Base-by-base conservation (phyloP, 2,888 invertebrate species). In the Andrena fulva region DNA sequence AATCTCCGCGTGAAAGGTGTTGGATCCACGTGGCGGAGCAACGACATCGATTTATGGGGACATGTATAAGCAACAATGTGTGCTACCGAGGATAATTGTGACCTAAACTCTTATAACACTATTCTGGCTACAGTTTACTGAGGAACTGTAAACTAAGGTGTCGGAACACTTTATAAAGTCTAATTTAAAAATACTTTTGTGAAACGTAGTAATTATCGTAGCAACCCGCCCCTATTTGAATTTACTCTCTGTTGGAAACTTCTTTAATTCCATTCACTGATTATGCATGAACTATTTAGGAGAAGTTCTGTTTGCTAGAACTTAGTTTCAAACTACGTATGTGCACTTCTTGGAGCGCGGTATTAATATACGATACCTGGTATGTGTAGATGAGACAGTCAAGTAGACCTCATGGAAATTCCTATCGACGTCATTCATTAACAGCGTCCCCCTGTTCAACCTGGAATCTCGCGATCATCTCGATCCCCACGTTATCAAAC, bases 401-500 rank as follows among this genome's bases (percentile, higher is more conserved):
- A 16, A 42, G 42, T 16, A 42, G 42, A 42, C 16, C 16, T 56
- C 56, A 4, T 24, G 3, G 56, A 56, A 56, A 56, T 56, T 24
- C 56, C 24, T 56, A 20, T 20, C 24, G 56, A 8, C 24, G 24
- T 24, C 10, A 10, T 27, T 56, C 27, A 1, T 56, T 27, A 56
- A 56, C 42, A 27, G 3, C 27, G 6, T n/a, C 31, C 6, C 8
- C 7, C 2, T n/a, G 10, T 10, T 10, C 10, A 6, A 10, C 31
- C 33, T n/a, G 7, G 60, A 60, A 27, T 31, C 31, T 31, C n/a
- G 31, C 31, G n/a, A 60, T 33, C 60, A 16, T 7, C 60, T 60
- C 33, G n/a, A 60, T 31, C 31, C 33, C 31, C 33, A n/a, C 27
- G 60, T 60, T 29, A 62, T 35, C 62, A 62, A 35, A 62, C 62